Percentiles rank a stretch among this genome's conserved stretches.
Evolutionary conservation across 1,140 invertebrate species (phyloP).

Genomic region (Drosophila santomea): DNA sequence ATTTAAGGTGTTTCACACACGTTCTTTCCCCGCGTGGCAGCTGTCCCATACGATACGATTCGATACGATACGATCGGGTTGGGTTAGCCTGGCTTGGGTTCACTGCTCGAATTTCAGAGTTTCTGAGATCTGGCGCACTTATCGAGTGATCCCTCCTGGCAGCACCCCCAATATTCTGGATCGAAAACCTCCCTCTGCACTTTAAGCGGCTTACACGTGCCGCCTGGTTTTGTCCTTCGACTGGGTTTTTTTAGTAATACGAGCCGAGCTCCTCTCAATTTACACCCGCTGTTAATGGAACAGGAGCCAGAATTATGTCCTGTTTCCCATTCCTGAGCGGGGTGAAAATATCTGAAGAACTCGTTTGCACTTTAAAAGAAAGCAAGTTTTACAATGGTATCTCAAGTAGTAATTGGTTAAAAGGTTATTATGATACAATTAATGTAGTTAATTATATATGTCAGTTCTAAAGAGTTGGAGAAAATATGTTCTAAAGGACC

Average conservation of each 20-base stretch:
- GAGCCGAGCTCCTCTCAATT: conserved; percentile 44
- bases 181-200: conserved; percentile 25
- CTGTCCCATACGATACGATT: conserved; percentile 20
- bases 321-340: conserved; percentile 8
- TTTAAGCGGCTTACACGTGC: conserved; percentile 73
- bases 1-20: conserved; percentile 76
- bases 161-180: conserved; percentile 27
- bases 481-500: background rate
- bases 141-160: conserved; percentile 37
- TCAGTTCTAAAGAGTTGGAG: background rate
- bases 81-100: conserved; percentile 7
- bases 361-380: background rate
- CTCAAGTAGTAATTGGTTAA: no score
- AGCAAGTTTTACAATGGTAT: no score
- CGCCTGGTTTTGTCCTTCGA: conserved; percentile 28
- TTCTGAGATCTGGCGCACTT: conserved; percentile 47
- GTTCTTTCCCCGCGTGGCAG: conserved; percentile 33
- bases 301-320: conserved; percentile 18
- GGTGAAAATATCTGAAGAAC: background rate
- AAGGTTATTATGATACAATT: no score
- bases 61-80: conserved; percentile 23
- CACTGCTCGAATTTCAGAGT: conserved; percentile 46
- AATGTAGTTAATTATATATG: background rate
- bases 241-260: conserved; percentile 24
- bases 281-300: conserved; percentile 43